Evolutionary conservation across 2,113 vertebrate species (phyloP), one percentile per base, ranked within the genome.

Genomic region (Thamnaconus septentrionalis): DNA sequence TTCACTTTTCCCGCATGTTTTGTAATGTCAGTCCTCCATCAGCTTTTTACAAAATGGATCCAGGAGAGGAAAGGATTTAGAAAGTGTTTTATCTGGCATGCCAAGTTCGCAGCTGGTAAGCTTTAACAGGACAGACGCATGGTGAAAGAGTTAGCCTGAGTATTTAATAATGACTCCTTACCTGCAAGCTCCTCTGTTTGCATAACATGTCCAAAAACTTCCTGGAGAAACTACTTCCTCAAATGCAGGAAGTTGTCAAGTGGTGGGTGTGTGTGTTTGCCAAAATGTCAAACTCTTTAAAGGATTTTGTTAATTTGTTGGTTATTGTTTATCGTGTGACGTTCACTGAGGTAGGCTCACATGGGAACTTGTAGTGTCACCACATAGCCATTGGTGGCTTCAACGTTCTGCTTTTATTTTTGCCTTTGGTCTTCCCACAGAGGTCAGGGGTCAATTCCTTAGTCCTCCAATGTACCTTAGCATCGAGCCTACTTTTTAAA

Each of bases 401-500:
- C 52, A 51, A 49, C 8, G n/a, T 64, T 42, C 66, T 49, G 39
- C 53, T 63, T 61, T 64, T 6, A 53, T 63, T 61, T 64, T 6
- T 58, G 53, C 11, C 39, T 61, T 57, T 8, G 39, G 61, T 81
- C 44, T 50, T 74, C 67, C 53, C 40, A 52, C 68, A 81, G 80
- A 85, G 81, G 79, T 89, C 81, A 86, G 79, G 77, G 82, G 50
- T 83, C 85, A 88, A 66, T 67, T 82, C 58, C 54, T 1, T 8
- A 82, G 75, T 86, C 58, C 71, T 79, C 49, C 67, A 75, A 40
- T 79, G 70, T 50, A 54, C 53, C 45, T 62, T 74, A 43, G 56
- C 61, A 4, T 70, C 43, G 4, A 41, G 18, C 39, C 43, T 9
- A 12, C 12, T n/a, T 66, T 65, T 51, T 4, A 48, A 56, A 42